Percentiles rank a stretch among this genome's conserved stretches.
Evolutionary conservation across 2,113 vertebrate species (phyloP).

Genomic region (Choloepus hoffmanni): DNA sequence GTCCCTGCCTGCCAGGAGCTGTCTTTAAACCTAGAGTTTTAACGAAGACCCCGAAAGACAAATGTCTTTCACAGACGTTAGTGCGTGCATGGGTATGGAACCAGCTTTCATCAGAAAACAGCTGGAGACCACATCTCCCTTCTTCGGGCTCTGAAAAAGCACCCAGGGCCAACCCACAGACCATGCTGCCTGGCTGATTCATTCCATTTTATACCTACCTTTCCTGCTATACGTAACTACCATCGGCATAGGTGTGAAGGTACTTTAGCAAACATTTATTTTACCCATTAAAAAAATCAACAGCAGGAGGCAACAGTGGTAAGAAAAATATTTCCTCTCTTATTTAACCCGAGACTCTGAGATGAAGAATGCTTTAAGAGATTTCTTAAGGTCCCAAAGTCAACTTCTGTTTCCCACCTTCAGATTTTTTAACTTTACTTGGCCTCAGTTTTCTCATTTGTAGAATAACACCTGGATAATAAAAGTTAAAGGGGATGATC

Average conservation of each 20-base stretch:
- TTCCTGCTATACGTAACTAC: not conserved
- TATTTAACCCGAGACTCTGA: not conserved
- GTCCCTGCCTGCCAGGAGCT: not conserved
- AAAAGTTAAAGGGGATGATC: not conserved
- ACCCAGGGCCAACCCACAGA: not conserved
- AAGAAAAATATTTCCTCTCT: not conserved
- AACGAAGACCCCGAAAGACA: not conserved
- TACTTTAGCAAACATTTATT: not conserved
- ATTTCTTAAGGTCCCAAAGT: not conserved
- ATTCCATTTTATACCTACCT: not conserved
- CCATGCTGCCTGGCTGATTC: not conserved
- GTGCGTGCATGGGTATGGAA: fast-evolving
- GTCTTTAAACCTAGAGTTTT: not conserved
- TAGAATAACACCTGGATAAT: not conserved
- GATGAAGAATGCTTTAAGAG: not conserved
- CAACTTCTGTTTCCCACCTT: not conserved
- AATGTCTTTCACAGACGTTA: not conserved
- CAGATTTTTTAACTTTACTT: not conserved
- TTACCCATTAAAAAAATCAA: not conserved
- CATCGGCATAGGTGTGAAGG: not conserved
- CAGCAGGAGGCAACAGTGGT: not conserved
- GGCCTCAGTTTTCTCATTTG: not conserved
- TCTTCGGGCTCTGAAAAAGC: not conserved
- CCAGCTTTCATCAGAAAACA: not conserved
- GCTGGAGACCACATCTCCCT: not conserved